phyloP scores from a whole-genome alignment of 2,888 invertebrate genomes.

The Sericinus montela region DNA sequence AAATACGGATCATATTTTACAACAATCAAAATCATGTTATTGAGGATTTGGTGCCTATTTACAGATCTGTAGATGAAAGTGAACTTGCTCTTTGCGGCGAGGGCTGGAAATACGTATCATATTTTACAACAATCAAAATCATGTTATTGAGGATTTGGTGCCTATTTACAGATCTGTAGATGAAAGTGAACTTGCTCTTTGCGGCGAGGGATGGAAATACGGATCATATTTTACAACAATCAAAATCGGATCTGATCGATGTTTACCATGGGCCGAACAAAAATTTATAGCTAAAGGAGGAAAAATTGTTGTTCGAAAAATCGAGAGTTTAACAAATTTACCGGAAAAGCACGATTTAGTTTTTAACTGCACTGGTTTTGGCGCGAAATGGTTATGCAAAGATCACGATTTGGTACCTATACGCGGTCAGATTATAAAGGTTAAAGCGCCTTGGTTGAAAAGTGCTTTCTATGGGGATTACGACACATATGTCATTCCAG shows the following conservation, averaged over 20 bases:
- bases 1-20: no score
- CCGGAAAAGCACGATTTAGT: conserved; percentile 82
- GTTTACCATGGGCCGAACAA: conserved; percentile 88
- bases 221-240: conserved; percentile 91
- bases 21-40: no score
- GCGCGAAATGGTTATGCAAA: conserved; percentile 86
- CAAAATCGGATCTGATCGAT: conserved; percentile 85
- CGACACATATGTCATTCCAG: conserved; percentile 92
- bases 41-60: no score
- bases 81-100: no score
- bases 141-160: conserved; percentile 87
- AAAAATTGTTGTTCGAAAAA: conserved; percentile 72
- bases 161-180: conserved; percentile 86
- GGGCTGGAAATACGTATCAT: no score
- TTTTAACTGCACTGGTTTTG: conserved; percentile 92
- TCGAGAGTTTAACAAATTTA: conserved; percentile 82
- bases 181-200: conserved; percentile 85
- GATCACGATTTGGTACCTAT: conserved; percentile 88
- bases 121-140: no score
- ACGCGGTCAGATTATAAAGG: conserved; percentile 90
- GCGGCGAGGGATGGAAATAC: conserved; percentile 88
- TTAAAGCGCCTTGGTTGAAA: conserved; percentile 93
- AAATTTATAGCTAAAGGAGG: conserved; percentile 82
- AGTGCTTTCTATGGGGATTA: conserved; percentile 92
- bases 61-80: no score